Base-by-base conservation (phyloP, 64 coral and sea anemone genomes). In the Porites lutea region DNA sequence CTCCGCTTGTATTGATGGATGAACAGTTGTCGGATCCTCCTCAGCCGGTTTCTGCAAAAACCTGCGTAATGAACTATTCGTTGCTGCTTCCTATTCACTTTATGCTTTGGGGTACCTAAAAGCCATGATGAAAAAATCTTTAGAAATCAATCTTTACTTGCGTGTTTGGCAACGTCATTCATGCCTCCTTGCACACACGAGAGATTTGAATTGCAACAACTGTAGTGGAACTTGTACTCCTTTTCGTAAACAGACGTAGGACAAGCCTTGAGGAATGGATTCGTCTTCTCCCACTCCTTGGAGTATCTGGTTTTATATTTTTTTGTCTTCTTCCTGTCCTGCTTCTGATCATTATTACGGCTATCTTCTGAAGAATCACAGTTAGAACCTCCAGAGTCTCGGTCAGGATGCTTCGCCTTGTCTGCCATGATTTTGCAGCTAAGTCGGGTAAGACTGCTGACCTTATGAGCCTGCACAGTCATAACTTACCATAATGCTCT, bases 21-120 rank as follows among this genome's bases (percentile, higher is more conserved):
- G 74, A 89, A 89, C 58, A 67, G 87, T 89, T 89, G 73, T 78
- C 53, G 72, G 3, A 77, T 89, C 74, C 87, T 89, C 74, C 87
- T 78, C 74, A 78, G 73, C 74, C 3, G 74, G 87, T 89, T 89
- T 89, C 74, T 43, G 87, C 87, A 89, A 78, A 78, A 89, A 89
- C 74, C 0, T 78, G 73, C 73, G 59, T 67, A 78, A 78, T 89
- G 87, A 89, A 89, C 72, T 89, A 89, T 15, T 89, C 72, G 51
- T 89, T 78, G 73, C 87, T 78, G 87, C 87, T 5, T 89, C 78
- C 2, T 76, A 76, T 88, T 89, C 87, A 89, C 10, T 89, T 89
- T 78, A 65, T 89, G 87, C 44, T 76, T 88, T 88, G 72, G 20
- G 72, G 87, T 88, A 88, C 71, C 87, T 88, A 77, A 88, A 88